Base-by-base conservation (phyloP, 2,113 vertebrate genomes). In the rat (Rattus norvegicus) region DNA sequence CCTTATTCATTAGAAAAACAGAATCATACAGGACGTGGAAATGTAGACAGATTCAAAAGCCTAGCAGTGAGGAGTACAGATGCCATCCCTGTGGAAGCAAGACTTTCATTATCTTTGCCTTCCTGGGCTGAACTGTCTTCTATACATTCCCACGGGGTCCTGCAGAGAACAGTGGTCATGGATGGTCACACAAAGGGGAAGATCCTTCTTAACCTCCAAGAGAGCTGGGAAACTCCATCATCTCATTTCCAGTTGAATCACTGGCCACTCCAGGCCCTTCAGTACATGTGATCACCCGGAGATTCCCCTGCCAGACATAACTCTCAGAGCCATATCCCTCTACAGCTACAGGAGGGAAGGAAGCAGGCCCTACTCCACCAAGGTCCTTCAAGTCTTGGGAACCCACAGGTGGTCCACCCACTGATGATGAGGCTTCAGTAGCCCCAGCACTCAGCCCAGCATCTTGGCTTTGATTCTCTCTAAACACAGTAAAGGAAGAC, bases 1-100 rank as follows among this genome's bases (percentile, higher is more conserved):
- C 20, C 72, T 88, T 92, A 61, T 85, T 87, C 84, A 65, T 72
- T 89, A 96, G 24, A 65, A 93, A 97, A 67, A 67, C 9, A 91
- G 83, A 95, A 90, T 49, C 47, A 67, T 63, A 87, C 30, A 93
- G 67, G 69, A 65, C 47, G 67, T 36, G n/a, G 84, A 83, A 76
- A 86, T 2, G 56, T 93, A 93, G 72, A 43, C 16, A 79, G 79
- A 43, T 69, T 61, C 26, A 70, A 77, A 96, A 89, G 39, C 26
- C 73, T 2, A 94, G 73, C 54, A 63, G 49, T 4, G 67, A 47
- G 33, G 61, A 14, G 33, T 0, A 67, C 20, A 76, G 39, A 73
- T 3, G 9, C 22, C 63, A 33, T 12, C 26, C n/a, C 24, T 14
- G 1, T 4, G 26, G 70, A 63, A 8, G 13, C 30, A 22, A 84